Evolutionary conservation across 1,140 invertebrate genomes (phyloP).

Genomic region (Tribolium madens): DNA sequence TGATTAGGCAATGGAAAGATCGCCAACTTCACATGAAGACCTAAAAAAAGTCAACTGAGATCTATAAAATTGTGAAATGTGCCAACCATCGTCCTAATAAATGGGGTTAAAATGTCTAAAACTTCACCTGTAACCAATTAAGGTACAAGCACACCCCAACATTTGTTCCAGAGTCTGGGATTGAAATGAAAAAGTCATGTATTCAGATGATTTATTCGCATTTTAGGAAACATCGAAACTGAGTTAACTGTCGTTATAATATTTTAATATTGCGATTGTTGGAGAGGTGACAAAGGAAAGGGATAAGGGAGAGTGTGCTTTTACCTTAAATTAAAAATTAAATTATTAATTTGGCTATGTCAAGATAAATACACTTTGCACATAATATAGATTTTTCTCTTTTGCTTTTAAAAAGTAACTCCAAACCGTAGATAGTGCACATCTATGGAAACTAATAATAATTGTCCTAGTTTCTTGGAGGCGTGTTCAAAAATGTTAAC

Average conservation of each 20-base stretch:
- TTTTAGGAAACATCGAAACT: constrained; percentile 31
- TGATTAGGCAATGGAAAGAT: constrained; percentile 13
- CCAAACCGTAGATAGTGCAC: constrained; percentile 40
- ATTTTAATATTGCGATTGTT: constrained; percentile 31
- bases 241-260: constrained; percentile 34
- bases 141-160: constrained; percentile 26
- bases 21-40: constrained; percentile 8
- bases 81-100: too few species aligned
- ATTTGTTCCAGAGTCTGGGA: neutral
- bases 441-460: constrained; percentile 44
- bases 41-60: constrained; percentile 30
- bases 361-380: constrained; percentile 48
- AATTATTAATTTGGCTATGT: constrained; percentile 23
- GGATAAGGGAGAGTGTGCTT: constrained; percentile 8
- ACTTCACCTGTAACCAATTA: constrained; percentile 13
- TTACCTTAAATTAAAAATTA: constrained; percentile 38
- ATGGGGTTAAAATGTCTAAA: constrained; percentile 33
- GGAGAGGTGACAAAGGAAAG: constrained; percentile 8
- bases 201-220: constrained; percentile 26
- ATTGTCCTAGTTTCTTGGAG: constrained; percentile 51
- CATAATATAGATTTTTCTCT: constrained; percentile 40
- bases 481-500: constrained; percentile 53
- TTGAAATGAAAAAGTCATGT: constrained; percentile 23
- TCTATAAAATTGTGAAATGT: neutral
- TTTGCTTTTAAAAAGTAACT: constrained; percentile 41